phyloP scores from a whole-genome alignment of 2,888 invertebrate genomes.

The Leucoptera coffeella region DNA sequence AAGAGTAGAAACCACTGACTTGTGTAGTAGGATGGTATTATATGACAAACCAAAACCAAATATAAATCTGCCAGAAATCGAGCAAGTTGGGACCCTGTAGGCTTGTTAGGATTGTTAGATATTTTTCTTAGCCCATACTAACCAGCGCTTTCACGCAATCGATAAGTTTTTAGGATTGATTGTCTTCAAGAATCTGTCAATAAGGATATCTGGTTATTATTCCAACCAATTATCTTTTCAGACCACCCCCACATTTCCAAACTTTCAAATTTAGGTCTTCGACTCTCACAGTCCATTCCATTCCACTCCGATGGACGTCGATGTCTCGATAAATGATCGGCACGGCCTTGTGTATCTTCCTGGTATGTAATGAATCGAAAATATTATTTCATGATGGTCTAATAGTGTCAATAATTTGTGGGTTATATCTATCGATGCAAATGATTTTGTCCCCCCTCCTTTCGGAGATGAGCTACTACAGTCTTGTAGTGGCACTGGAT shows the following conservation, averaged over 20 bases:
- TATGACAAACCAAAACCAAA: background rate
- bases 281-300: background rate
- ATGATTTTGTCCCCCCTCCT: slow-evolving; percentile 10
- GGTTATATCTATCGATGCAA: slow-evolving; percentile 4
- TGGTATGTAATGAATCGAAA: slow-evolving; percentile 4
- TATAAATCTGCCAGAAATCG: background rate
- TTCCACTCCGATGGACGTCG: slow-evolving; percentile 2
- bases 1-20: background rate
- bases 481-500: slow-evolving; percentile 8
- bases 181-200: background rate
- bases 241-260: slow-evolving; percentile 1
- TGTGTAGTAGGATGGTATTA: slow-evolving; percentile 1
- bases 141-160: background rate
- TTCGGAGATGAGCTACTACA: slow-evolving; percentile 6
- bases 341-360: slow-evolving; percentile 4
- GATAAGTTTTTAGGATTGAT: slow-evolving; percentile 1
- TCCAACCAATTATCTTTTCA: background rate
- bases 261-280: background rate
- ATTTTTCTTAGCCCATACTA: background rate
- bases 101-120: background rate
- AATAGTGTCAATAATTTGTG: slow-evolving; percentile 5
- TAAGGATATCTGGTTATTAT: background rate
- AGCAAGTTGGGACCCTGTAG: background rate
- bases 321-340: slow-evolving; percentile 3
- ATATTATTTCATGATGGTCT: slow-evolving; percentile 6